Evolutionary conservation across 1,140 invertebrate species (phyloP), one percentile per base, ranked within the genome.

Genomic region (Dinothrombium tinctorium): DNA sequence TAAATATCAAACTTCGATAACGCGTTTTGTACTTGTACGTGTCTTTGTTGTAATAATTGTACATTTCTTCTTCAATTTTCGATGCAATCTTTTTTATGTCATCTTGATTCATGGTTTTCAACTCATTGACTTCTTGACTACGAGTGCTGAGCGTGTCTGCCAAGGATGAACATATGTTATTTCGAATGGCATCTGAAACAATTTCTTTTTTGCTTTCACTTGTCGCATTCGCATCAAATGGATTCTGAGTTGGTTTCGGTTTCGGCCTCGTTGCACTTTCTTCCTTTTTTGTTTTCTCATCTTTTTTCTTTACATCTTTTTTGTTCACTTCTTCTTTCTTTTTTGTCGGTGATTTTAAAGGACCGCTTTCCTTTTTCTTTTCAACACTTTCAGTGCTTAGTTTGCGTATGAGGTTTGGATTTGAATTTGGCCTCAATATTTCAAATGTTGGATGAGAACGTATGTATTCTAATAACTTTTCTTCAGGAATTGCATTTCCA

Each of bases 21-120:
- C 90, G 90, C 4, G 74, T 69, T 56, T 82, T 84, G 56, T 92
- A 96, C 53, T 92, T 94, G 9, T n/a, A 12, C 5, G 75, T 74
- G 50, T 89, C 82, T 35, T 71, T 53, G 26, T 64, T 63, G 50
- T 81, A 87, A 39, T 72, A 66, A 46, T 72, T 70, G 53, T 72
- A 81, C 49, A 94, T 58, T 61, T 90, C 81, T 4, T 72, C 63
- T 56, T 94, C 86, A 9, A 90, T 87, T 15, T 63, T 59, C 4
- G 61, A 46, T 8, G 64, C 64, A 2, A 72, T 49, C 33, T 71
- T 50, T 40, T 59, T 55, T 12, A 68, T 54, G 37, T 64, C 58
- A 39, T 52, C 56, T 39, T 51, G 53, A 1, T 55, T 33, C 48
- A 56, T 49, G 14, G 62, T 51, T n/a, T n/a, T n/a, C n/a, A n/a